A percentile compares a stretch with the other conserved stretches of the same genome.
Conservation (phyloP, 1,140 invertebrate species). For the Zaprionus inermis region DNA sequence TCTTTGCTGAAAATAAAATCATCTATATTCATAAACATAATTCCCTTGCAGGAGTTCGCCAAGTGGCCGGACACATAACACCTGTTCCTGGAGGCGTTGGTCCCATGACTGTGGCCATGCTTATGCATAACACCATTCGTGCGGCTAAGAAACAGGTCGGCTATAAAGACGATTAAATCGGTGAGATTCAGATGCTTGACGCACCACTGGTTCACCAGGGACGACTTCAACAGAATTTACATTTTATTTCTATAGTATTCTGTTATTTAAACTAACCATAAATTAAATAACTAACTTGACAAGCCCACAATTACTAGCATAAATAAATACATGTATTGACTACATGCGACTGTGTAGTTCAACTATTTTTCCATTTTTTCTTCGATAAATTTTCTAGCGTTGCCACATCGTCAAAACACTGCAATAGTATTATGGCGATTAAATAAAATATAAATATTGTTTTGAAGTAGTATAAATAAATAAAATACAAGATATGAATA, state of each 20-base stretch:
- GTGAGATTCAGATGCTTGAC: too few species aligned
- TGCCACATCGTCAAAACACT: conserved; percentile 11
- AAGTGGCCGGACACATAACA: conserved; percentile 92
- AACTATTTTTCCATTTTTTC: neutral
- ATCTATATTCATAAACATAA: too few species aligned
- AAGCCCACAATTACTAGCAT: neutral
- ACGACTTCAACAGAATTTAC: conserved; percentile 25
- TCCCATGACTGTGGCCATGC: conserved; percentile 95
- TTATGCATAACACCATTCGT: conserved; percentile 93
- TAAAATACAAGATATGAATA: too few species aligned
- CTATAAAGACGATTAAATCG: conserved; percentile 6
- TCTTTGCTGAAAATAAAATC: neutral
- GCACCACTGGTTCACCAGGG: neutral
- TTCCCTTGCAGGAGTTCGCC: conserved; percentile 87
- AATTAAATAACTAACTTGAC: conserved; percentile 14
- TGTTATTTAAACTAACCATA: conserved; percentile 58
- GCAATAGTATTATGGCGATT: neutral
- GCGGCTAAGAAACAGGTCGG: conserved; percentile 86
- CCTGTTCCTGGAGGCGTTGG: conserved; percentile 95
- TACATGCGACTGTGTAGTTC: conserved; percentile 4
- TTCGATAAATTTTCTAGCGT: conserved; percentile 1
- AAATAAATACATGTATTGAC: conserved; percentile 16
- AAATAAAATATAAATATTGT: neutral
- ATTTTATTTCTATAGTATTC: conserved; percentile 59
- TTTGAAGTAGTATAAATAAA: too few species aligned